Evolutionary conservation across 2,113 vertebrate species (phyloP).

Genomic region (Colius striatus): DNA sequence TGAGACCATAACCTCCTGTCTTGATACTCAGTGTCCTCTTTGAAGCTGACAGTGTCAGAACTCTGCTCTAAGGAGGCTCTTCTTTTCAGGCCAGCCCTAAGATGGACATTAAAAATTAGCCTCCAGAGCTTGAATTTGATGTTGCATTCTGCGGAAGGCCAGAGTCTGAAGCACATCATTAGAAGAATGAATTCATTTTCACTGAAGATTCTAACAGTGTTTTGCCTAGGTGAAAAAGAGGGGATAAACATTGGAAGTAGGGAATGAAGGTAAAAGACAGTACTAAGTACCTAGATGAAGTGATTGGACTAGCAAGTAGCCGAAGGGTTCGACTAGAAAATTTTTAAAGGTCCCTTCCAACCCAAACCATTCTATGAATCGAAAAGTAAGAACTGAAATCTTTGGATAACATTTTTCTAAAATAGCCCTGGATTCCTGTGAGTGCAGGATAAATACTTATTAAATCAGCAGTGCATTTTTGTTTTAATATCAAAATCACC

Average conservation of each 20-base stretch:
- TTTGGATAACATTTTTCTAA: background rate
- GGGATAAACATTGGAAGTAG: rapidly evolving
- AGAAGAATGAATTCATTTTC: background rate
- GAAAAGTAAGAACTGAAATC: background rate
- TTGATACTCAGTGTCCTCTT: background rate
- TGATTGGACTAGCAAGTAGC: background rate
- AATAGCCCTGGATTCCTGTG: background rate
- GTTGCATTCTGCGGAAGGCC: background rate
- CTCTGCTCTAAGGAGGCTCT: background rate
- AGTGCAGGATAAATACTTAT: background rate
- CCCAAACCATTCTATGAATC: background rate
- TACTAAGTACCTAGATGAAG: background rate
- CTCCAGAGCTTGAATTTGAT: background rate
- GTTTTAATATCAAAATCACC: background rate
- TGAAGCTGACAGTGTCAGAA: background rate
- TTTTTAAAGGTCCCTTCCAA: background rate
- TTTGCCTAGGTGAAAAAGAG: background rate
- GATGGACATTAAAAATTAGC: background rate
- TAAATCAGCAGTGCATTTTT: background rate
- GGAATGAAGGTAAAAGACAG: background rate
- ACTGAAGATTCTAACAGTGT: background rate
- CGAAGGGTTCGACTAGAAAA: background rate
- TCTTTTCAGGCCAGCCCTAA: background rate
- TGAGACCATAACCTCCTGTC: background rate
- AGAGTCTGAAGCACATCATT: background rate